phyloP scores from a whole-genome alignment of 35 echinoderm and acorn worm genomes.

The Lytechinus variegatus region DNA sequence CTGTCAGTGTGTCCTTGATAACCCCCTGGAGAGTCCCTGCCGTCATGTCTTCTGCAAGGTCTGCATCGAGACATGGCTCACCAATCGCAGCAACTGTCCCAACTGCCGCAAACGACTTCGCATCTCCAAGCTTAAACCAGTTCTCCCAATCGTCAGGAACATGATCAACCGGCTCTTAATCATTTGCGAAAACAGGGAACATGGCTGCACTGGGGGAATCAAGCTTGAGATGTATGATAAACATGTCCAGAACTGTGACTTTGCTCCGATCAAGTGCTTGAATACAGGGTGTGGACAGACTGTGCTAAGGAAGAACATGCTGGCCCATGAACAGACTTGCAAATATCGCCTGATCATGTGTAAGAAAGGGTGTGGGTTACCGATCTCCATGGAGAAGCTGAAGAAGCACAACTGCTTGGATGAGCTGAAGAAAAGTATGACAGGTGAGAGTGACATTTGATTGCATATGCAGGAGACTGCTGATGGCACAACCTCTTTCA shows the following conservation, averaged over 20 bases:
- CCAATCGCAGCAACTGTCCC: constrained; percentile 81
- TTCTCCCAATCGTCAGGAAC: constrained; percentile 87
- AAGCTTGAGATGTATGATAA: constrained; percentile 82
- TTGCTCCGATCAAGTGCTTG: constrained; percentile 67
- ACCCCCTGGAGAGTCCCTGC: constrained; percentile 89
- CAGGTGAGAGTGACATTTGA: constrained; percentile 56
- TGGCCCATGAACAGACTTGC: constrained; percentile 81
- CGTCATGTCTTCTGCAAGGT: constrained; percentile 93
- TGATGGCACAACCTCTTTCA: too few relatives aligned
- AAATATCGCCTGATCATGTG: constrained; percentile 73
- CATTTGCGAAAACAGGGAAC: constrained; percentile 73
- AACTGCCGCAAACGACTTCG: constrained; percentile 82
- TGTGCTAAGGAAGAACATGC: constrained; percentile 72
- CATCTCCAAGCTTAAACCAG: constrained; percentile 81
- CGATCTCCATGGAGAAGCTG: constrained; percentile 54
- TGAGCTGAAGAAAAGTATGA: constrained; percentile 71
- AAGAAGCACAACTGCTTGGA: constrained; percentile 79
- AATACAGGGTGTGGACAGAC: constrained; percentile 78
- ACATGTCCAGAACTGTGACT: constrained; percentile 81
- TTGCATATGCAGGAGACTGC: too few relatives aligned
- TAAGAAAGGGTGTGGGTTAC: constrained; percentile 85
- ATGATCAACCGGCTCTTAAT: constrained; percentile 97
- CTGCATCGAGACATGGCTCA: constrained; percentile 93
- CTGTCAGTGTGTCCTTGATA: constrained; percentile 88
- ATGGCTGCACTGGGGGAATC: constrained; percentile 68